phyloP scores from a whole-genome alignment of 2,888 invertebrate genomes.

The Coenonympha glycerion region DNA sequence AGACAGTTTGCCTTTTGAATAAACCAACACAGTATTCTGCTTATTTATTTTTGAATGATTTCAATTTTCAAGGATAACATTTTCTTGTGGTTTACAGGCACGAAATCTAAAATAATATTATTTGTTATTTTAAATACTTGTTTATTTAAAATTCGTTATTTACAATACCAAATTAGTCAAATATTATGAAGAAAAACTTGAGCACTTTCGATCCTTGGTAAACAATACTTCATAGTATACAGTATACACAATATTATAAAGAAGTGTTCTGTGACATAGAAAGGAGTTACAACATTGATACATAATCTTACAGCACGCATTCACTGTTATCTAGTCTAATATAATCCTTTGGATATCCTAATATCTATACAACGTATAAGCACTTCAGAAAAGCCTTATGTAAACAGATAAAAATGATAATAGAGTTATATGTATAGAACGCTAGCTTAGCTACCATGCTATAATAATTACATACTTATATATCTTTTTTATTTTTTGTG shows the following conservation, averaged over 20 bases:
- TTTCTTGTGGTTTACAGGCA: background rate
- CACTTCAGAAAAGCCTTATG: constrained; percentile 11
- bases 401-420: constrained; percentile 12
- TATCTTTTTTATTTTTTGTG: too few relatives aligned
- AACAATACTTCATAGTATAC: background rate
- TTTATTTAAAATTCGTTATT: too few relatives aligned
- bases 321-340: background rate
- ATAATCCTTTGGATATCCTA: constrained; percentile 1
- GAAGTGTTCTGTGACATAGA: background rate
- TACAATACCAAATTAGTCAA: too few relatives aligned
- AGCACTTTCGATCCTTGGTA: too few relatives aligned
- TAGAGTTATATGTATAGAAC: background rate
- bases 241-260: background rate
- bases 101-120: background rate
- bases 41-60: background rate
- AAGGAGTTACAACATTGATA: background rate
- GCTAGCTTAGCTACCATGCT: too few relatives aligned
- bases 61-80: background rate
- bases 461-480: too few relatives aligned
- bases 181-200: too few relatives aligned
- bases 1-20: background rate
- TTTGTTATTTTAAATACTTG: background rate
- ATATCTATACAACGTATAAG: constrained; percentile 6
- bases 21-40: background rate
- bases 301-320: background rate